These are phyloP conservation scores for Felis chaus DNA, from an alignment of 2,113 vertebrate species.

Conservation along the genomic window DNA sequence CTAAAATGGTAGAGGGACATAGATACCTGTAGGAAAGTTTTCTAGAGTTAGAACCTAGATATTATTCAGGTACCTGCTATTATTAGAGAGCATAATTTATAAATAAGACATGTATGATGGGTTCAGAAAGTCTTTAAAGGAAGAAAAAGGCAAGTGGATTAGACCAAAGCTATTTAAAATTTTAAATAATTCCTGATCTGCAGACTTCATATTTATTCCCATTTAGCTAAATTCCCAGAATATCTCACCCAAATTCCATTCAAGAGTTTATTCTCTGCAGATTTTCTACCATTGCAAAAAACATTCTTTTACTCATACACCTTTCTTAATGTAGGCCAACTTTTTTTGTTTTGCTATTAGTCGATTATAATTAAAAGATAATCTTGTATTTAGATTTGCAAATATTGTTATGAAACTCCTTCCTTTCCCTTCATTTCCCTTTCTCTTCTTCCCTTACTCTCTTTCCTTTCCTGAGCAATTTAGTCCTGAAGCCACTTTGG, in stretches of 20 bases:
- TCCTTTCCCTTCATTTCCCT: neutral
- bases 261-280: neutral
- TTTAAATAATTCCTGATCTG: neutral
- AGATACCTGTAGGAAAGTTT: neutral
- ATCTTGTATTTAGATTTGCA: neutral
- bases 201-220: neutral
- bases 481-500: neutral
- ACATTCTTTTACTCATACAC: neutral
- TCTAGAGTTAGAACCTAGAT: neutral
- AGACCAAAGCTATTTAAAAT: neutral
- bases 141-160: neutral
- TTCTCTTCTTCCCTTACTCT: neutral
- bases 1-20: neutral
- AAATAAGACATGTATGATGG: neutral
- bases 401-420: neutral
- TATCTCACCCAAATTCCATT: neutral
- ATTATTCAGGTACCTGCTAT: neutral
- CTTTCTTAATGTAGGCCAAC: neutral
- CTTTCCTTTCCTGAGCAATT: neutral
- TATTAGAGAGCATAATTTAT: neutral
- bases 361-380: neutral
- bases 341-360: conserved; percentile 14
- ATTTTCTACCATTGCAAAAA: neutral
- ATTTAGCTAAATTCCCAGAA: neutral
- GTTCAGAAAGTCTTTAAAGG: neutral